These are phyloP conservation scores for Trachemys scripta DNA, from an alignment of 2,113 vertebrate genomes.

Conservation along the genomic window DNA sequence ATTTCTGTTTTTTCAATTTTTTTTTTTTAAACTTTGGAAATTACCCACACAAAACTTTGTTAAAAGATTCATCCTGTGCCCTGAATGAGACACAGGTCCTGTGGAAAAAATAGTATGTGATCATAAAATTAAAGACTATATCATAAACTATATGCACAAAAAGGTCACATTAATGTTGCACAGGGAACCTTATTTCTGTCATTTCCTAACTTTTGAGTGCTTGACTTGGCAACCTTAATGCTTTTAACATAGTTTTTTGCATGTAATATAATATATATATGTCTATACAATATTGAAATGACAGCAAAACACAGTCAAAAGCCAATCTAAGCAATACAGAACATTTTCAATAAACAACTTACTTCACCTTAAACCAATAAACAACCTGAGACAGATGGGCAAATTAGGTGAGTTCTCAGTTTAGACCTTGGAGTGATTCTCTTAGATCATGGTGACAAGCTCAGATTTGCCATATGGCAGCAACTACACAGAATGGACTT, in stretches of 20 bases:
- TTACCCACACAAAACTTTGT: not conserved
- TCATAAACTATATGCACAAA: not conserved
- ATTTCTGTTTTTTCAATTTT: not conserved
- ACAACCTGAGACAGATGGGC: slow-evolving; percentile 68
- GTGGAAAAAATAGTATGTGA: not conserved
- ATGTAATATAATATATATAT: not conserved
- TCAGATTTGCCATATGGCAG: slow-evolving; percentile 80
- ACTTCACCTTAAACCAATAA: slow-evolving; percentile 66
- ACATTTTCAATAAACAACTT: not conserved
- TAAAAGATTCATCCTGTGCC: not conserved
- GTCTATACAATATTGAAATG: not conserved
- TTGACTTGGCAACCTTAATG: not conserved
- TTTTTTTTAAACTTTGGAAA: not conserved
- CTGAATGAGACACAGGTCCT: not conserved
- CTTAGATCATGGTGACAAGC: slow-evolving; percentile 63
- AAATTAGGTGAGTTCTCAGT: slow-evolving; percentile 64
- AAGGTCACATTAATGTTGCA: not conserved
- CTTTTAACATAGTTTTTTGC: not conserved
- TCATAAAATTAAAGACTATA: not conserved
- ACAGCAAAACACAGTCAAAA: not conserved
- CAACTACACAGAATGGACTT: slow-evolving; percentile 26
- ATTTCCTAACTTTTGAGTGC: not conserved
- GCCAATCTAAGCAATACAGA: not conserved
- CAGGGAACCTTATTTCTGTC: not conserved
- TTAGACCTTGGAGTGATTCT: slow-evolving; percentile 73